A percentile compares a stretch with the other conserved stretches of the same genome.
Conservation (phyloP, 2,888 invertebrate species). For the Eristalis tenax region DNA sequence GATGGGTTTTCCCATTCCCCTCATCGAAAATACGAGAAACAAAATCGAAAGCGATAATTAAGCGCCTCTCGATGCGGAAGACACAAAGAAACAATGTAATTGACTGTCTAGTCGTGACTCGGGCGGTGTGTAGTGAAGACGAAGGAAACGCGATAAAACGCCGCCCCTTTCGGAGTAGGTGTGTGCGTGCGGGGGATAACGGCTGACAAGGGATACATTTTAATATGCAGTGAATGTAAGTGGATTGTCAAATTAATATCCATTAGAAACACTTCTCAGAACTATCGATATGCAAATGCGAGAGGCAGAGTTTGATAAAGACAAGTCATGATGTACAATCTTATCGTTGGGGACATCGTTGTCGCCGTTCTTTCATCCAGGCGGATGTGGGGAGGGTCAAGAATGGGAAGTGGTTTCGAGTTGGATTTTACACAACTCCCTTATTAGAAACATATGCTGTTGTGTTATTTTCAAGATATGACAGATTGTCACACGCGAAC, state of each 20-base stretch:
- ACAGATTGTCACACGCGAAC: no score
- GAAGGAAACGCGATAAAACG: slow-evolving; percentile 43
- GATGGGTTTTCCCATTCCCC: neutral
- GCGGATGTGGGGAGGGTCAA: neutral
- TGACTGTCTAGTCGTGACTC: slow-evolving; percentile 68
- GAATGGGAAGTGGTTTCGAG: neutral
- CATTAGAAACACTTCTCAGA: slow-evolving; percentile 38
- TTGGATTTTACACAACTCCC: neutral
- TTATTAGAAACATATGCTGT: neutral
- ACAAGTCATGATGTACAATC: neutral
- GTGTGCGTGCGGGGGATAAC: neutral
- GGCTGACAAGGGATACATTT: slow-evolving; percentile 12
- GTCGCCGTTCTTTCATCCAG: neutral
- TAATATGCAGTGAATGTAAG: slow-evolving; percentile 53
- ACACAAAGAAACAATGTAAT: slow-evolving; percentile 53
- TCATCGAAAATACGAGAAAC: slow-evolving; percentile 9
- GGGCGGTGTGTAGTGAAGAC: slow-evolving; percentile 29
- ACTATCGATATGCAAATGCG: slow-evolving; percentile 1
- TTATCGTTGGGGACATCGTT: neutral
- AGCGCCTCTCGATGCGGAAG: slow-evolving; percentile 47
- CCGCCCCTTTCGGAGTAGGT: slow-evolving; percentile 7
- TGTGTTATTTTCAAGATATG: no score
- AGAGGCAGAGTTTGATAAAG: neutral
- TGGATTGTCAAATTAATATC: slow-evolving; percentile 59
- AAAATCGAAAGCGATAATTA: slow-evolving; percentile 55